Conservation (phyloP, 1,140 invertebrate species). For the Leptinotarsa defecta region DNA sequence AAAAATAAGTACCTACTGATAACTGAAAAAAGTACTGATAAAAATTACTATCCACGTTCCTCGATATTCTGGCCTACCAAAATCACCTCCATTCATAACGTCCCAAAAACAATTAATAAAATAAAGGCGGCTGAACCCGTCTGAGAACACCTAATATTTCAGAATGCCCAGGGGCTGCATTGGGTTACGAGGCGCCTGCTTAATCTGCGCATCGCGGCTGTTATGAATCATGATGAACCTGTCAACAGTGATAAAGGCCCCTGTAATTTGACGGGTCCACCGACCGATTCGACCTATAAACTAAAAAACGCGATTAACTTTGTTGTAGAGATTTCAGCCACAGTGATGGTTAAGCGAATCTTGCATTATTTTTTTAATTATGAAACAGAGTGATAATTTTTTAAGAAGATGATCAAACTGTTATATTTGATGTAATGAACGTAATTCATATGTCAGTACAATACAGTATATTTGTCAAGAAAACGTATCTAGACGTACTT, state of each 20-base stretch:
- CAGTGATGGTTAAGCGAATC: neutral
- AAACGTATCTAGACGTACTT: too few species aligned
- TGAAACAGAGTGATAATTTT: too few species aligned
- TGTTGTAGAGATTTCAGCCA: neutral
- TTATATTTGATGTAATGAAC: too few species aligned
- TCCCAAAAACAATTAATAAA: constrained; percentile 22
- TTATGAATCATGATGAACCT: constrained; percentile 25
- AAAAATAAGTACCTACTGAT: too few species aligned
- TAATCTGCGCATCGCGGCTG: constrained; percentile 18
- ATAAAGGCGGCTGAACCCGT: constrained; percentile 7
- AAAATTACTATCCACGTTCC: neutral
- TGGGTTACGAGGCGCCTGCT: constrained; percentile 15
- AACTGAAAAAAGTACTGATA: neutral
- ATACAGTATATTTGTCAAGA: too few species aligned
- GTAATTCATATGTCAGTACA: too few species aligned
- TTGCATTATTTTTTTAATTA: too few species aligned
- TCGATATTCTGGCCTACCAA: neutral
- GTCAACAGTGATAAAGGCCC: constrained; percentile 15
- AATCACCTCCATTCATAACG: constrained; percentile 5
- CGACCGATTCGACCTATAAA: constrained; percentile 10
- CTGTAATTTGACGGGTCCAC: constrained; percentile 20
- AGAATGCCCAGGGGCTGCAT: constrained; percentile 8
- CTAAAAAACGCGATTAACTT: neutral
- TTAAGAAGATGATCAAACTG: too few species aligned
- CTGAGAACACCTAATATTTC: constrained; percentile 18